Base-by-base conservation (phyloP, 1,140 invertebrate species). In the Tachypleus tridentatus region DNA sequence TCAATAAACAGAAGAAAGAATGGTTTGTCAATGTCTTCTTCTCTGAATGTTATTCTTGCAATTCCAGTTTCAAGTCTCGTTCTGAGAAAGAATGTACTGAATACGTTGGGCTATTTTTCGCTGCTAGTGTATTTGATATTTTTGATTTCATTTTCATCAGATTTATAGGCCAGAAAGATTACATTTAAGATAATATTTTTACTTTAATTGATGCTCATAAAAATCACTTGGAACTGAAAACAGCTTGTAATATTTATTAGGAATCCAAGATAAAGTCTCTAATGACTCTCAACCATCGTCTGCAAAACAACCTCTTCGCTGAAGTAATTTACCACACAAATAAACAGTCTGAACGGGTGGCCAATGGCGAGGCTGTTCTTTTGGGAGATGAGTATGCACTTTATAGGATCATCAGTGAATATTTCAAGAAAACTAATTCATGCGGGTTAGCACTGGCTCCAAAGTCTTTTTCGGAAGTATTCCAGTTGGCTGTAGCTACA, bases 221-320 rank as follows among this genome's bases (percentile, higher is more conserved):
- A 29, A 29, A 29, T 29, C 29, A 29, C 29, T 29, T 29, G 29
- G 29, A 29, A 29, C 29, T 29, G 29, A 29, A 29, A 29, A 29
- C 29, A 29, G 29, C 29, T 29, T 29, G 29, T 29, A 29, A 29
- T 29, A 29, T 29, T 2, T 29, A 29, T 29, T 48, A 67, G 66
- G 66, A 67, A 62, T 64, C 63, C 4, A 58, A 62, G 6, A n/a
- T 62, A 49, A 53, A 64, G n/a, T 49, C 51, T 3, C 29, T 67
- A 49, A 50, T 58, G 6, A 8, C n/a, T 3, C 11, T 67, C 3
- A 64, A 51, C 3, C 29, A 59, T 1, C 49, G 66, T 3, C 51
- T 64, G 5, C 51, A 59, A 4, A 4, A 11, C 7, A 7, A 47
- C 7, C 47, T 49, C 9, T 59, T 58, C 29, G 60, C 57, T 10